Base-by-base conservation (phyloP, 2,113 vertebrate species). In the Aspiorhynchus laticeps region DNA sequence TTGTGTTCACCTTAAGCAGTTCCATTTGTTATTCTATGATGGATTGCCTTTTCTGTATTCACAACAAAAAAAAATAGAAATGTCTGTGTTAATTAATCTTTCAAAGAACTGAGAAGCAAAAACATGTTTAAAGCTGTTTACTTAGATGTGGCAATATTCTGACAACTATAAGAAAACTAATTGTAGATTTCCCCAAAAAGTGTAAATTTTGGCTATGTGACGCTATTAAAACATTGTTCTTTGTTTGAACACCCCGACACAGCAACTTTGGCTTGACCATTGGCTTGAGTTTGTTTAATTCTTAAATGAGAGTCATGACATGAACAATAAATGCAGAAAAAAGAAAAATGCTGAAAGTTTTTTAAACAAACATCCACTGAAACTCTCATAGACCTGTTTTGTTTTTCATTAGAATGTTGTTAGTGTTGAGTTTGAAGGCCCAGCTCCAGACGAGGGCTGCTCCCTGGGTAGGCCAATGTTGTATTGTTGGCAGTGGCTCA, bases 401-500 rank as follows among this genome's bases (percentile, higher is more conserved):
- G 36, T 1, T 63, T 26, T 36, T 26, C 19, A 41, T 86, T 31
- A 46, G 46, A 63, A 41, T 80, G 43, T 78, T 63, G 33, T 77
- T 76, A 77, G 41, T 19, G 51, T 53, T 61, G 10, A 76, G 53
- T 74, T 41, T 80, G 83, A 88, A 86, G 86, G 84, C 84, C 81
- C 73, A 61, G 79, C 91, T 80, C 90, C 89, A 92, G 91, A 87
- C 92, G 87, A 91, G 92, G 89, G 88, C 92, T 88, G 89, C 94
- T 94, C 94, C 91, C 93, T 93, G 90, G 92, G 93, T 94, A 92
- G 92, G 94, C 95, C 95, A 94, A 94, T 93, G 92, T 93, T 90
- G 94, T 95, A 96, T 97, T 97, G 96, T 97, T 94, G 94, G 94
- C 92, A 84, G 92, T 94, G 95, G 95, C 95, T 94, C 90, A 95